Evolutionary conservation across 2,888 invertebrate genomes (phyloP).

Genomic region (Phortica okadai): DNA sequence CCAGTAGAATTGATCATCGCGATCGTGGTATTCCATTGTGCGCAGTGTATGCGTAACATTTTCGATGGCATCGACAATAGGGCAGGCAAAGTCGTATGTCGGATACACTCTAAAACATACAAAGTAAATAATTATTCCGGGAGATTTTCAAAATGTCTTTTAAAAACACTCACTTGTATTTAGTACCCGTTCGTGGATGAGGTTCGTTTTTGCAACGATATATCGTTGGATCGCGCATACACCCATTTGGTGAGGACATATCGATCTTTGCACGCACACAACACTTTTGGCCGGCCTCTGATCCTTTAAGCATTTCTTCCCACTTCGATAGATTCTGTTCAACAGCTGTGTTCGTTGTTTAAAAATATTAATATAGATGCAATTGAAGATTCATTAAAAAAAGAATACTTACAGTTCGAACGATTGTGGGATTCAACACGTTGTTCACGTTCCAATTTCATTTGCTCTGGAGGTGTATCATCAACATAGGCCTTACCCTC

Average conservation of each 20-base stretch:
- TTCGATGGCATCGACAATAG: conserved; percentile 98
- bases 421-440: conserved; percentile 90
- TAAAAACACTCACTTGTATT: conserved; percentile 88
- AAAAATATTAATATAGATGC: background rate
- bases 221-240: conserved; percentile 98
- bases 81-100: conserved; percentile 99
- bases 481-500: conserved; percentile 97
- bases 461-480: conserved; percentile 94
- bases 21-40: conserved; percentile 98
- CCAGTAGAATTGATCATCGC: conserved; percentile 99
- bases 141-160: background rate
- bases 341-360: conserved; percentile 79
- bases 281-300: conserved; percentile 87
- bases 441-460: conserved; percentile 97
- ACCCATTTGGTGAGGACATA: conserved; percentile 97
- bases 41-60: conserved; percentile 97
- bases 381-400: background rate
- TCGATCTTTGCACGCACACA: conserved; percentile 98
- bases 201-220: conserved; percentile 97
- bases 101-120: conserved; percentile 90
- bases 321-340: conserved; percentile 92
- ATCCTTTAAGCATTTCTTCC: conserved; percentile 95
- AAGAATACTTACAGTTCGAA: conserved; percentile 83
- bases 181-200: conserved; percentile 94
- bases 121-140: background rate